Evolutionary conservation across 2,113 vertebrate genomes (phyloP).

Genomic region (Myotis yumanensis): DNA sequence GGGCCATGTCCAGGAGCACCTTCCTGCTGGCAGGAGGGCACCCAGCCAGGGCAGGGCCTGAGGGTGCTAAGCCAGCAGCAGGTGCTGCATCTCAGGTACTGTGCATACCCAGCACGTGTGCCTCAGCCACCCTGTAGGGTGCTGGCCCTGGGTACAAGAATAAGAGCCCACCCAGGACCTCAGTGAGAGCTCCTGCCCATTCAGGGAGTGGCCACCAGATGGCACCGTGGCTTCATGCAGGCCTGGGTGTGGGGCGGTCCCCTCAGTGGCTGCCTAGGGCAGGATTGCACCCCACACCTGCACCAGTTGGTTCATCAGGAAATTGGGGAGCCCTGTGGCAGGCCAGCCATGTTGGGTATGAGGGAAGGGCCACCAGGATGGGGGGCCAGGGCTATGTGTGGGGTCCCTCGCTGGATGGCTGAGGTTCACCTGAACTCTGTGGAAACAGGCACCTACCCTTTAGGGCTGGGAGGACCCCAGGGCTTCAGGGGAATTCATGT

Average conservation of each 20-base stretch:
- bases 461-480: neutral
- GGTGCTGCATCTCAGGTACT: neutral
- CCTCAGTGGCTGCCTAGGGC: no score
- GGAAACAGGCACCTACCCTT: neutral
- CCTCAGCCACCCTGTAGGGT: neutral
- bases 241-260: neutral
- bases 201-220: neutral
- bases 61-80: neutral
- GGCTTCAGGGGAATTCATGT: neutral
- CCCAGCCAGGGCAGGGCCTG: neutral
- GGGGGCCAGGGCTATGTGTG: neutral
- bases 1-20: neutral
- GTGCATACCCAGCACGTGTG: neutral
- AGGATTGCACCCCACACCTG: neutral
- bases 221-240: neutral
- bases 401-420: neutral
- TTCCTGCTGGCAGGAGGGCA: neutral
- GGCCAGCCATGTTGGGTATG: neutral
- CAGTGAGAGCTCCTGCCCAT: rapidly evolving
- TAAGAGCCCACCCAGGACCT: neutral
- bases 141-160: neutral
- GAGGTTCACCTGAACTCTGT: neutral
- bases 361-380: neutral
- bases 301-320: neutral
- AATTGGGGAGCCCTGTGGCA: rapidly evolving